Evolutionary conservation across 2,797 vertebrate species (phyloP).

Genomic region (Protonibea diacanthus): DNA sequence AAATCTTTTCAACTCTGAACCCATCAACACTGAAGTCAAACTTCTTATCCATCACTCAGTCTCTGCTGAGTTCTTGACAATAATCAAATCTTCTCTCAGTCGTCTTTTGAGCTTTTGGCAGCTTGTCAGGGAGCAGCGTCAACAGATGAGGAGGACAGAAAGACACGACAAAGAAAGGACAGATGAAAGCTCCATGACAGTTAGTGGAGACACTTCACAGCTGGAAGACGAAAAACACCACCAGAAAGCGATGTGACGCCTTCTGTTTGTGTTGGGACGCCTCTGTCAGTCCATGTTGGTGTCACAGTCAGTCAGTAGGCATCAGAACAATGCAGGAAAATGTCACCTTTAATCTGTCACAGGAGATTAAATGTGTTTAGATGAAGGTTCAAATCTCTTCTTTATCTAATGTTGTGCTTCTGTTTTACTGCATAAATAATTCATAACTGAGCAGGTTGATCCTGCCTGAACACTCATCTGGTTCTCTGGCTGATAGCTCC

Average conservation of each 20-base stretch:
- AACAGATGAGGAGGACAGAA: background rate
- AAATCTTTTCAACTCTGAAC: background rate
- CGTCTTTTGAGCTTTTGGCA: background rate
- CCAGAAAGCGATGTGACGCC: background rate
- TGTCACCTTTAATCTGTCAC: no score
- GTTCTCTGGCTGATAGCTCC: background rate
- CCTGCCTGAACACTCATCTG: background rate
- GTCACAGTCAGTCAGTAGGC: background rate
- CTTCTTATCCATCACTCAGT: background rate
- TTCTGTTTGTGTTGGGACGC: background rate
- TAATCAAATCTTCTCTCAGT: background rate
- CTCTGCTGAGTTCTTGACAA: background rate
- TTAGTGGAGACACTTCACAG: background rate
- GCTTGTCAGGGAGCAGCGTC: constrained; percentile 1
- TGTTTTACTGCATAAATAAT: no score
- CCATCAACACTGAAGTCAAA: no score
- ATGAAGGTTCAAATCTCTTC: no score
- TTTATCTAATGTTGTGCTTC: no score
- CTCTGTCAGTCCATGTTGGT: background rate
- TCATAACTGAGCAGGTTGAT: background rate
- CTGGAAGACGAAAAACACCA: background rate
- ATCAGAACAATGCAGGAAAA: background rate
- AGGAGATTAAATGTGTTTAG: no score
- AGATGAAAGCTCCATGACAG: background rate
- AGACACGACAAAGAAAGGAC: background rate